These are phyloP conservation scores for Panagrolaimus sp. DNA, from an alignment of 1,140 invertebrate species.

Conservation along the genomic window DNA sequence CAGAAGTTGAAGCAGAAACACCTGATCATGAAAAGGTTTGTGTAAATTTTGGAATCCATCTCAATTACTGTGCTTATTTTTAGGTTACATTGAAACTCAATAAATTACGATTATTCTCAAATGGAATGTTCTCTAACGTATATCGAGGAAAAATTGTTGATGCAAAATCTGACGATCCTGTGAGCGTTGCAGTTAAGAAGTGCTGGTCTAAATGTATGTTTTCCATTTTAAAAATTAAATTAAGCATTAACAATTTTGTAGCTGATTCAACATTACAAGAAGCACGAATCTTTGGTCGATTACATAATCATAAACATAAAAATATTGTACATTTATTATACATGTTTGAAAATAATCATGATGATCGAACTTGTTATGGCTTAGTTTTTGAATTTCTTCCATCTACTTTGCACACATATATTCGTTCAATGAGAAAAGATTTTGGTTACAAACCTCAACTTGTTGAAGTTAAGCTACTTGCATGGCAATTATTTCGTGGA, in stretches of 20 bases:
- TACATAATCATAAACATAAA: constrained; percentile 27
- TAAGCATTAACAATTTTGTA: background rate
- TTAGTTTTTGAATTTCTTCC: constrained; percentile 41
- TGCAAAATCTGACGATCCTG: background rate
- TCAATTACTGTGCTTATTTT: background rate
- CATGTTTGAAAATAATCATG: constrained; percentile 17
- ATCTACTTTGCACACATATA: constrained; percentile 22
- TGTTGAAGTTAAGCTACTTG: constrained; percentile 40
- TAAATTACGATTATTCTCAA: background rate
- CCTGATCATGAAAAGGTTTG: too few relatives aligned
- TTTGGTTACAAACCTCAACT: constrained; percentile 9
- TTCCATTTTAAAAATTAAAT: background rate
- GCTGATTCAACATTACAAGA: constrained; percentile 12
- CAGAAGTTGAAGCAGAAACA: too few relatives aligned
- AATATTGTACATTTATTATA: constrained; percentile 31
- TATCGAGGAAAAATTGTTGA: constrained; percentile 11
- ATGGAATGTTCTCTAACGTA: constrained; percentile 1
- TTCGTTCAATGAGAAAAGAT: constrained; percentile 7
- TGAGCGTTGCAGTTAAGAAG: background rate
- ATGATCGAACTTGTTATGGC: constrained; percentile 23
- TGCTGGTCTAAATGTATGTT: background rate
- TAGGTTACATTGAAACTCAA: background rate
- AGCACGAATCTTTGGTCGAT: constrained; percentile 25
- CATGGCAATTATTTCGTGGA: constrained; percentile 42
- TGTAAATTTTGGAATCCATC: too few relatives aligned